Conservation (phyloP, 2,888 invertebrate species). For the Polietes domitor region DNA sequence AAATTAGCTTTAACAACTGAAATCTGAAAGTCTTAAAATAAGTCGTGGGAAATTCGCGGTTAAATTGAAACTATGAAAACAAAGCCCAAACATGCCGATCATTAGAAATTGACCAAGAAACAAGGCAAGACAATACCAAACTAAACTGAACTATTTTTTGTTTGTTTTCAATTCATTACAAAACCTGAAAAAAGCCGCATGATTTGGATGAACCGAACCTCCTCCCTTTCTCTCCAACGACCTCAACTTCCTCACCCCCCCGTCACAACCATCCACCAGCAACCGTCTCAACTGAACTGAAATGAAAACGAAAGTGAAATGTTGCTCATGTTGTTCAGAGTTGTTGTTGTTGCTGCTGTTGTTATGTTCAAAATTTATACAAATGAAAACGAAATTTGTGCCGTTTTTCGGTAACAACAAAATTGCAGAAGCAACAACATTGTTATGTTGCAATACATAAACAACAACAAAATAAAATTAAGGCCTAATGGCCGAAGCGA, state of each 20-base stretch:
- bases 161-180: neutral
- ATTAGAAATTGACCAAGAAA: neutral
- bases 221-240: neutral
- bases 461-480: constrained; percentile 32
- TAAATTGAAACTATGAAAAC: neutral
- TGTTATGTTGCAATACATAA: constrained; percentile 58
- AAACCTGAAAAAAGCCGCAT: neutral
- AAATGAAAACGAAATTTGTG: constrained; percentile 63
- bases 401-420: constrained; percentile 40
- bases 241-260: neutral
- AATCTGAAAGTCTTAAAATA: neutral
- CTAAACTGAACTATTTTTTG: neutral
- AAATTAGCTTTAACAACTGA: neutral
- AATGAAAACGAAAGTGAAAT: constrained; percentile 67
- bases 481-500: constrained; percentile 49
- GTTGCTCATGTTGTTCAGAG: constrained; percentile 29
- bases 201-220: neutral
- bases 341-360: constrained; percentile 8
- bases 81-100: neutral
- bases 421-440: neutral
- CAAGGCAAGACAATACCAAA: neutral
- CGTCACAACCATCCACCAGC: neutral
- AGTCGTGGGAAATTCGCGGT: constrained; percentile 7
- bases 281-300: constrained; percentile 17
- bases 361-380: constrained; percentile 43